Percentiles rank a stretch among this genome's conserved stretches.
These are phyloP conservation scores for Drosophila azteca DNA, from an alignment of 1,140 invertebrate species.

Conservation along the genomic window DNA sequence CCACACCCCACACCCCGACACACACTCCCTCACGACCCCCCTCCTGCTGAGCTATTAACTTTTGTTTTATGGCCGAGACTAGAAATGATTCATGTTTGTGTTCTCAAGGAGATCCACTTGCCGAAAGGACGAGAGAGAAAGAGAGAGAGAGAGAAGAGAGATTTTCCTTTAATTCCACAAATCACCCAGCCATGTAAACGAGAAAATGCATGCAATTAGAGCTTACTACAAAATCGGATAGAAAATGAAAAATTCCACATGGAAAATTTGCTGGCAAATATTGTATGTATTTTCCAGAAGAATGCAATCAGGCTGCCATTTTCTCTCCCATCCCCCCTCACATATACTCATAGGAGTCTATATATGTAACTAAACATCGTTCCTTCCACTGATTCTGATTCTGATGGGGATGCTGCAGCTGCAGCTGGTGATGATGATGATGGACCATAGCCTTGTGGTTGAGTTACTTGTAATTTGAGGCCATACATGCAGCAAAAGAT, in stretches of 20 bases:
- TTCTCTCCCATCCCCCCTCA: conserved; percentile 1
- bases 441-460: neutral
- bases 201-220: conserved; percentile 67
- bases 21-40: conserved; percentile 7
- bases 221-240: conserved; percentile 58
- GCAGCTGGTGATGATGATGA: too few species aligned
- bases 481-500: conserved; percentile 36
- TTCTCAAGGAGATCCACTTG: conserved; percentile 39
- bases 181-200: conserved; percentile 15
- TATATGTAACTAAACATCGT: too few species aligned
- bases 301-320: conserved; percentile 50
- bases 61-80: conserved; percentile 67
- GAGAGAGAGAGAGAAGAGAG: neutral
- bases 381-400: too few species aligned
- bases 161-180: conserved; percentile 31
- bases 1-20: neutral
- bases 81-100: conserved; percentile 68
- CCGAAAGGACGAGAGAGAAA: conserved; percentile 16
- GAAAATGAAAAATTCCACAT: conserved; percentile 61
- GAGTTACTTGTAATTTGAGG: conserved; percentile 53
- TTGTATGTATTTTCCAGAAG: conserved; percentile 37
- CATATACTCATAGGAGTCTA: neutral
- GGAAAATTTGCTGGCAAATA: conserved; percentile 44
- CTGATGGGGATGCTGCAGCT: too few species aligned
- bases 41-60: conserved; percentile 60